Conservation (phyloP, 2,797 vertebrate species). For the Crocodylus rhombifer region DNA sequence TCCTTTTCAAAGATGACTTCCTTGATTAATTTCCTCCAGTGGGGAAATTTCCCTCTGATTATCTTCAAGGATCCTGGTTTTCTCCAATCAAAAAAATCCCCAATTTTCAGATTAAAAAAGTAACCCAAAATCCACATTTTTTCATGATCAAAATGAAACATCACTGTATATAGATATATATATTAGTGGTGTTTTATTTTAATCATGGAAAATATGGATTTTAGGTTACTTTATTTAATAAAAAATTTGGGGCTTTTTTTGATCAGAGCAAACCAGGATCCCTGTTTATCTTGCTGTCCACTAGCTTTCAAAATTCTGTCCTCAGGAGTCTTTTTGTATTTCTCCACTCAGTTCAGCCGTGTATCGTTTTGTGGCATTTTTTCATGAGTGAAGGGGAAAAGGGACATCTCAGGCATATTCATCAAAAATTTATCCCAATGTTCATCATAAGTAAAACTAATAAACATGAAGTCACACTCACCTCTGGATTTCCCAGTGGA, state of each 20-base stretch:
- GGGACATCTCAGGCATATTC: not conserved
- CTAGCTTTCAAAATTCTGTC: not conserved
- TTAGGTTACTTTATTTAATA: too few relatives aligned
- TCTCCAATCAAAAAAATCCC: too few relatives aligned
- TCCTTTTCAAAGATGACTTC: slow-evolving; percentile 40
- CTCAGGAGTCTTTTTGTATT: not conserved
- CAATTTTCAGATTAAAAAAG: too few relatives aligned
- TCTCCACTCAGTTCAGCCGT: not conserved
- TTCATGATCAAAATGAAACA: too few relatives aligned
- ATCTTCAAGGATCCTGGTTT: not conserved
- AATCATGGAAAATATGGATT: too few relatives aligned
- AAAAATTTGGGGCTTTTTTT: too few relatives aligned
- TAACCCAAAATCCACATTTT: too few relatives aligned
- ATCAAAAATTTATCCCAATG: slow-evolving; percentile 8
- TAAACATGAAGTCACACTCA: not conserved
- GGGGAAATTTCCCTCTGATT: not conserved
- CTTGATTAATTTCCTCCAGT: slow-evolving; percentile 26
- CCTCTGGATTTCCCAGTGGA: slow-evolving; percentile 13
- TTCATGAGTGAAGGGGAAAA: not conserved
- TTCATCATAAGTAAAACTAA: slow-evolving; percentile 2
- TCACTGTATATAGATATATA: too few relatives aligned
- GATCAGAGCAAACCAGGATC: too few relatives aligned
- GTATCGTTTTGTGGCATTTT: not conserved
- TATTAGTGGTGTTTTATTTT: too few relatives aligned
- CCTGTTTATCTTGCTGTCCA: not conserved